A percentile compares a stretch with the other conserved stretches of the same genome.
Evolutionary conservation across 2,797 vertebrate species (phyloP).

Genomic region (Acrossocheilus wenchowensis): DNA sequence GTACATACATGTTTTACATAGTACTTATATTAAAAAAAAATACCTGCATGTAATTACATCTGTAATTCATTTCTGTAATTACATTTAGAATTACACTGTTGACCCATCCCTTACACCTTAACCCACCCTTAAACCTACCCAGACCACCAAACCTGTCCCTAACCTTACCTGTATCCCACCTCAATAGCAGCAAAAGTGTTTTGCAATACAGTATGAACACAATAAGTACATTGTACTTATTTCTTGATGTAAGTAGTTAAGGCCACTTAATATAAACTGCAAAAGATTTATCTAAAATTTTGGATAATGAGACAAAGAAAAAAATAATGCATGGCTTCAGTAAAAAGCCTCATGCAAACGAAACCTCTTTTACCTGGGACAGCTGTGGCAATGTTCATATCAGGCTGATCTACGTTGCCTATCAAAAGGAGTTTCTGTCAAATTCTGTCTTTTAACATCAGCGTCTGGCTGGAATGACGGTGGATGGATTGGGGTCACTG

Average conservation of each 20-base stretch:
- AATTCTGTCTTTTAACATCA: conserved; percentile 36
- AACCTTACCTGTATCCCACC: not conserved
- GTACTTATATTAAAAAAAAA: no score
- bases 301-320: not conserved
- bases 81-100: no score
- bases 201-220: no score
- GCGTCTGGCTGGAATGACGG: conserved; percentile 33
- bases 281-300: not conserved
- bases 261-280: not conserved
- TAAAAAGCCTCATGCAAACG: not conserved
- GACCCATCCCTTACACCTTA: no score
- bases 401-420: conserved; percentile 9
- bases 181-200: no score
- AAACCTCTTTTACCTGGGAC: conserved; percentile 17
- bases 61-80: no score
- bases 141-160: not conserved
- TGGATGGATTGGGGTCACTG: conserved; percentile 41
- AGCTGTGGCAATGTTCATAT: not conserved
- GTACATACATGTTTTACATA: no score
- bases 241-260: not conserved
- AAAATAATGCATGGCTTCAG: not conserved
- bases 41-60: no score
- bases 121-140: no score
- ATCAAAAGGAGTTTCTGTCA: conserved; percentile 26
- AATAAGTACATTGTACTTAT: not conserved